Conservation (phyloP, 2,113 vertebrate genomes). For the Oncorhynchus mykiss region DNA sequence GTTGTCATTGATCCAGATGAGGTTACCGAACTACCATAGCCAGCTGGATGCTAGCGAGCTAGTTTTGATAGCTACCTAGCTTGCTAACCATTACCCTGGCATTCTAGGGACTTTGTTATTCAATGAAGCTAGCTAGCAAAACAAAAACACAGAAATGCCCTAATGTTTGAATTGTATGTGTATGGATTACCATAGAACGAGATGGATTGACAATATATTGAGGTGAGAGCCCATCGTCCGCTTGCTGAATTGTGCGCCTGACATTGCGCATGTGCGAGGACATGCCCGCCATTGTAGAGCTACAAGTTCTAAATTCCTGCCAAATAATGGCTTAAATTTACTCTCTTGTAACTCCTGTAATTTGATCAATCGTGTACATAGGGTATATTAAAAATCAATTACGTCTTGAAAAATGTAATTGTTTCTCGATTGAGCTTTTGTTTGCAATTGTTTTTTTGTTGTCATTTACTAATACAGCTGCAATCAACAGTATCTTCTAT, state of each 20-base stretch:
- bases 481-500: too few species aligned
- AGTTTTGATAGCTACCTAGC: background rate
- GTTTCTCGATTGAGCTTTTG: too few species aligned
- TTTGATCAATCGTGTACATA: background rate
- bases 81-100: background rate
- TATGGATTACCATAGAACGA: too few species aligned
- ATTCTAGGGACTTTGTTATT: background rate
- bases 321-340: conserved; percentile 36
- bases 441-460: too few species aligned
- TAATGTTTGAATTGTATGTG: background rate
- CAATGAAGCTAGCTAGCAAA: background rate
- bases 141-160: too few species aligned
- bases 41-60: background rate
- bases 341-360: background rate
- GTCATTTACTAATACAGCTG: too few species aligned
- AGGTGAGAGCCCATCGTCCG: background rate
- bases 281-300: background rate
- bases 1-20: too few species aligned
- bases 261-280: conserved; percentile 35
- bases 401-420: too few species aligned
- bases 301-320: conserved; percentile 45
- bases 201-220: conserved; percentile 4
- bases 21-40: too few species aligned
- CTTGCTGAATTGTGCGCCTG: conserved; percentile 35
- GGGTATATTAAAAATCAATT: too few species aligned